Evolutionary conservation across 2,888 invertebrate genomes (phyloP), one percentile per base, ranked within the genome.

Genomic region (Brachynemurus nebulosus): DNA sequence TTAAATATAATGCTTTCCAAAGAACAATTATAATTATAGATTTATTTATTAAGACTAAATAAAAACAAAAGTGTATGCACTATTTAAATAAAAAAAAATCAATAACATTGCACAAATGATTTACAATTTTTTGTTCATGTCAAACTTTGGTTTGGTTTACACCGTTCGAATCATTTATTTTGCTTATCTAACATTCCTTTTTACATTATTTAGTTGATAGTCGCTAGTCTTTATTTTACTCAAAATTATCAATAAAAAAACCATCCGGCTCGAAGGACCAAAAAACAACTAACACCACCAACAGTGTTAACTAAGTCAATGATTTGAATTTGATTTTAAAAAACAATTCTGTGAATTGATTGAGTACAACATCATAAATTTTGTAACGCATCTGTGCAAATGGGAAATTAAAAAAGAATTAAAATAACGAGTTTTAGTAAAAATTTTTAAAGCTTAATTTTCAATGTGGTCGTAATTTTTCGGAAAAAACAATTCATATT

Each of bases 1-100:
- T 21, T 35, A 42, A 23, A 33, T 18, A 18, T 19, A 21, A 35
- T 44, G 38, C 44, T 44, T 44, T 44, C 44, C 44, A 44, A 44
- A 44, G 44, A 44, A 37, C 16, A 23, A 42, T 34, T 42, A 35
- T 25, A 16, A 42, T 12, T 42, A 18, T 16, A 20, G 17, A 38
- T 38, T 14, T 12, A 30, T 18, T 16, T 37, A 37, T 18, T n/a
- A n/a, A 37, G 19, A 37, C 20, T 37, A 17, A 17, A 19, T 12
- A 37, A 20, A 20, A 20, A 37, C 12, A 37, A 37, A 37, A 37
- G 20, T 37, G 37, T 37, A 18, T 40, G 40, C 40, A 40, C 40
- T 30, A 21, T 40, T 37, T 19, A 37, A 19, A 7, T 7, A 19
- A 37, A 36, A 7, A 23, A 23, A 23, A 5, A 30, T 30, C n/a